Evolutionary conservation across 2,113 vertebrate species (phyloP), one percentile per base, ranked within the genome.

Genomic region (Gobiocypris rarus): DNA sequence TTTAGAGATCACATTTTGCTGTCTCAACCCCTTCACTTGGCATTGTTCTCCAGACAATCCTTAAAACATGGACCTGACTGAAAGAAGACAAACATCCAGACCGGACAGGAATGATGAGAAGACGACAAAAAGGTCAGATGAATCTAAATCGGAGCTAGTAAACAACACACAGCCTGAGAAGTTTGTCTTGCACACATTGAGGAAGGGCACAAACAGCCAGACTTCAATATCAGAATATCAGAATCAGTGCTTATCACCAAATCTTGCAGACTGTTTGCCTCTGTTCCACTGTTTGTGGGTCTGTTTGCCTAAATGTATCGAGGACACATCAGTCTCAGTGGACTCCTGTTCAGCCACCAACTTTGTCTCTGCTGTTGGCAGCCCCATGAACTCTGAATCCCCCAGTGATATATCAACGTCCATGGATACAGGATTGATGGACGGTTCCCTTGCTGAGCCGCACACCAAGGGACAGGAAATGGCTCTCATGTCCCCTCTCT

Each of bases 1-100:
- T 77, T 41, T 14, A 76, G 19, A 58, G 52, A 54, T 56, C 28
- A 14, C 31, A 58, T 58, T 56, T 54, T 13, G 17, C 74, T 7
- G 14, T 56, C 15, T 54, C 15, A 52, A 28, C 11, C 7, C 5
- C 22, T 48, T 50, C 9, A 54, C 74, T n/a, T 9, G 11, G 50
- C 74, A 75, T 52, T 50, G 2, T 22, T 38, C 75, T 76, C 17
- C 28, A 54, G 26, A 75, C 50, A 54, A 1, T 75, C 74, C 74
- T 56, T 75, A 22, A 34, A 77, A 41, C 41, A 77, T 77, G 34
- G 75, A 77, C 19, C 54, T 59, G 31, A 58, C 31, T 41, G 75
- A 54, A 59, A 77, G 31, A 77, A 59, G 19, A 77, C 34, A 58
- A 77, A 34, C 34, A 58, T 38, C 54, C 75, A 77, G 34, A 11